Conservation (phyloP, 2,113 vertebrate species). For the Tringa solitaria region DNA sequence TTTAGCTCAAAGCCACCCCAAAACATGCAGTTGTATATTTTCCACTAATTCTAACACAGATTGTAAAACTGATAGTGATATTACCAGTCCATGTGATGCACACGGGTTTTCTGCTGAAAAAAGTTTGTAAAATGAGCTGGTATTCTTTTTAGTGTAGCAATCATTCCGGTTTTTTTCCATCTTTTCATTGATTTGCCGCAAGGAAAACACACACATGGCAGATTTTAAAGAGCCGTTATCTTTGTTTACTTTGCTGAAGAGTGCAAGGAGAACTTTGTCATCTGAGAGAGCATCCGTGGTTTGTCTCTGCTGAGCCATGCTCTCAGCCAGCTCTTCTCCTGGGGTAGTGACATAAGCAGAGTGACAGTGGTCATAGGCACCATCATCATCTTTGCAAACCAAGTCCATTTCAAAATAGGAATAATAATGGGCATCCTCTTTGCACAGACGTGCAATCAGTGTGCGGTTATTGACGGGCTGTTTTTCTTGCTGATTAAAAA, state of each 20-base stretch:
- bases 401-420: conserved; percentile 97
- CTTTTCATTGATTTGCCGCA: conserved; percentile 77
- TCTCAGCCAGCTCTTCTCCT: conserved; percentile 71
- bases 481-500: conserved; percentile 87
- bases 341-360: conserved; percentile 78
- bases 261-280: conserved; percentile 81
- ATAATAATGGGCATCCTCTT: conserved; percentile 83
- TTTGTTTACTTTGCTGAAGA: conserved; percentile 82
- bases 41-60: neutral
- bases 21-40: neutral
- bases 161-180: conserved; percentile 79
- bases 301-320: conserved; percentile 48
- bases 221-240: conserved; percentile 57
- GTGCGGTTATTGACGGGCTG: conserved; percentile 84
- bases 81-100: conserved; percentile 56
- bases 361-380: conserved; percentile 80
- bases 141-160: conserved; percentile 78
- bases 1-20: neutral
- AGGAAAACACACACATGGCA: conserved; percentile 88
- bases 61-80: neutral
- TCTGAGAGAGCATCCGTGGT: conserved; percentile 17
- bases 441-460: conserved; percentile 88
- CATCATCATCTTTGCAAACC: conserved; percentile 73
- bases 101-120: conserved; percentile 74
- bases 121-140: conserved; percentile 82